Conservation (phyloP, 1,140 invertebrate species). For the Drosophila equinoxialis region DNA sequence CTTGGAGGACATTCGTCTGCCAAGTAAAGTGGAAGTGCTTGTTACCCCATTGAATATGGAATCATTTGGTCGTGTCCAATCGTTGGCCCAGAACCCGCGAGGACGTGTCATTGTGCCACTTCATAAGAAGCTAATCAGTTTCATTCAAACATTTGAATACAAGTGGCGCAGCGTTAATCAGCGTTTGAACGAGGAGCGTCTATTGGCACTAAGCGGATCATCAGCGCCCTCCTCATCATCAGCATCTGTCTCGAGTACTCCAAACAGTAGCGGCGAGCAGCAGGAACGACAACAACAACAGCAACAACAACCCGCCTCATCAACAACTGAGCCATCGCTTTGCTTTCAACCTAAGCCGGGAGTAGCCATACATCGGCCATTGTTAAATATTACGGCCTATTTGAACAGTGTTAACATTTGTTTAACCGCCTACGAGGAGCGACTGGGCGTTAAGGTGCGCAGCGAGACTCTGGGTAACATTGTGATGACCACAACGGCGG, state of each 20-base stretch:
- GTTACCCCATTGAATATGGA: constrained; percentile 90
- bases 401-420: constrained; percentile 89
- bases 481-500: constrained; percentile 29
- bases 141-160: constrained; percentile 90
- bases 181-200: constrained; percentile 81
- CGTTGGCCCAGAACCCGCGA: constrained; percentile 95
- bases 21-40: constrained; percentile 90
- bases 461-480: constrained; percentile 72
- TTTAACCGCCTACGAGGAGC: constrained; percentile 88
- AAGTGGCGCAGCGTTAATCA: constrained; percentile 87
- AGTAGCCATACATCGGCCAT: constrained; percentile 87
- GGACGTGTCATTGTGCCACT: constrained; percentile 89
- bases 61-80: constrained; percentile 93
- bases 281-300: neutral
- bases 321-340: constrained; percentile 53
- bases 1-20: constrained; percentile 90
- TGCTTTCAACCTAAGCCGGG: constrained; percentile 83
- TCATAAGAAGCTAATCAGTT: constrained; percentile 88
- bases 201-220: neutral
- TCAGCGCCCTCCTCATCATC: neutral
- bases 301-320: neutral
- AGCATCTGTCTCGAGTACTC: neutral
- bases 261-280: constrained; percentile 19
- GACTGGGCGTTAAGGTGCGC: constrained; percentile 85
- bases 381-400: constrained; percentile 89